These are phyloP conservation scores for Agrilus planipennis DNA, from an alignment of 1,140 invertebrate species.

Conservation along the genomic window DNA sequence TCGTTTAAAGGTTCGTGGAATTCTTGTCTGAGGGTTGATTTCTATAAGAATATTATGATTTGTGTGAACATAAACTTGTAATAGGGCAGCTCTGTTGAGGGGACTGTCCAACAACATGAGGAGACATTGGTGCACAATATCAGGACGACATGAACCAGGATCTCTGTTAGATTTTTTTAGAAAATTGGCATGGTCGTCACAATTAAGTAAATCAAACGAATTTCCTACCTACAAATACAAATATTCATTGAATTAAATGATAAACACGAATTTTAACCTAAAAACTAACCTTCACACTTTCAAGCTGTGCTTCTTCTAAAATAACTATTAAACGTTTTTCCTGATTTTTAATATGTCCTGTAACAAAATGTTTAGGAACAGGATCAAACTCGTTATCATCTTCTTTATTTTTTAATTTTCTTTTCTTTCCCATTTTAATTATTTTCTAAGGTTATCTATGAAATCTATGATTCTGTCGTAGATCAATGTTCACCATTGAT, in stretches of 20 bases:
- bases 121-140: conserved; percentile 91
- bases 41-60: conserved; percentile 95
- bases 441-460: too few relatives aligned
- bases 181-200: conserved; percentile 80
- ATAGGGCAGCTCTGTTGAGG: conserved; percentile 76
- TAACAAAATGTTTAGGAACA: conserved; percentile 51
- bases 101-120: conserved; percentile 95
- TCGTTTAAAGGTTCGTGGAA: conserved; percentile 95
- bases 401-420: conserved; percentile 35
- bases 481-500: too few relatives aligned
- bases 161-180: conserved; percentile 78
- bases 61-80: conserved; percentile 92
- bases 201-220: conserved; percentile 84
- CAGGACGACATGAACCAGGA: conserved; percentile 75
- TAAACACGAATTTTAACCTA: conserved; percentile 1
- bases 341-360: conserved; percentile 59
- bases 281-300: conserved; percentile 79
- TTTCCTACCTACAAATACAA: conserved; percentile 56
- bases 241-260: too few relatives aligned
- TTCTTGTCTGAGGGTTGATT: conserved; percentile 96
- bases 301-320: conserved; percentile 86
- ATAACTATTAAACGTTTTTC: conserved; percentile 89
- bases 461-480: too few relatives aligned
- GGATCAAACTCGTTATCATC: conserved; percentile 56
- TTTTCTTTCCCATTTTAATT: conserved; percentile 57